Base-by-base conservation (phyloP, 1,140 invertebrate genomes). In the Cyclargus thomasi region DNA sequence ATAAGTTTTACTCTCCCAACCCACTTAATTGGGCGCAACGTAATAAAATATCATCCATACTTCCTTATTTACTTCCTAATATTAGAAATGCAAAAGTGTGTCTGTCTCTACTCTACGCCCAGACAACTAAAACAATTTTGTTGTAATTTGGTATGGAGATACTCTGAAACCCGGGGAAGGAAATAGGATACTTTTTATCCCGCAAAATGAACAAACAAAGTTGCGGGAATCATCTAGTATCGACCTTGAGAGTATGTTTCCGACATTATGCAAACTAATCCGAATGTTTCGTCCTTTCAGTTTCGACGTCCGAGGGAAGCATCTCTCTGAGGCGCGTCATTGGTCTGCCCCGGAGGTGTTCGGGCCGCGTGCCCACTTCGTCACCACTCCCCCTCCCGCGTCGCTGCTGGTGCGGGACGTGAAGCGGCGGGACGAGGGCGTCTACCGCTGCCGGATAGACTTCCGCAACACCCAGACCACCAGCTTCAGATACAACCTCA, bases 391-490 rank as follows among this genome's bases (percentile, higher is more conserved):
- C 22, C 91, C 93, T 65, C 95, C 95, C 55, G 95, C 95, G 62
- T 93, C 94, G 64, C 92, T 97, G 70, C 77, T 88, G 5, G 85
- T 96, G 67, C 93, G 96, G 76, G 94, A 96, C 87, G 94, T 97
- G 70, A 94, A 95, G 80, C 92, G 94, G 47, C 94, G 95, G 82
- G 97, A 98, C 87, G 95, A 96, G 80, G 96, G 96, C 57, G 93
- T 96, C 69, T 98, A 97, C 89, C 92, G 96, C 64, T 98, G 97
- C 88, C 91, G 96, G 73, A 95, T 97, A 66, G 96, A 98, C 91
- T 98, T 97, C 90, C 92, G 94, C 67, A 96, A 96, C 81, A 95
- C 95, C 53, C 95, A 97, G 85, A 97, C 96, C 17, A 93, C 95
- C 77, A 97, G 95, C 84, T 95, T 96, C 80, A 93, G 95, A 77